Evolutionary conservation across 2,113 vertebrate species (phyloP).

Genomic region (Atractosteus spatula): DNA sequence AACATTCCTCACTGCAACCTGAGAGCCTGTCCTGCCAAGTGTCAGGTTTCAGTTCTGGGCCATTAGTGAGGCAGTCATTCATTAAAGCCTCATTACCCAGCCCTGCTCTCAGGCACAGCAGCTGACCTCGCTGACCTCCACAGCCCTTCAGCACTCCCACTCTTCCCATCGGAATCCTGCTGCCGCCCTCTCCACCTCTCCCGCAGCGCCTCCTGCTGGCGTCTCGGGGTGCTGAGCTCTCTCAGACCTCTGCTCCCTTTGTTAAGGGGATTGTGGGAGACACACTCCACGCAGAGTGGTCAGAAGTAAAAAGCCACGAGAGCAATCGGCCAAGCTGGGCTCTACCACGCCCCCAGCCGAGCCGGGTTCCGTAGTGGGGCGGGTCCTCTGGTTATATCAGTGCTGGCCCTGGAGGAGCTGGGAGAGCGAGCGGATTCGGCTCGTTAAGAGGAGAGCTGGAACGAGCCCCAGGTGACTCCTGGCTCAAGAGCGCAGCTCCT

Average conservation of each 20-base stretch:
- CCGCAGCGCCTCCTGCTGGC: neutral
- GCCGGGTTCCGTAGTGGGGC: too few species aligned
- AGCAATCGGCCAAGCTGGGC: too few species aligned
- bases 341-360: too few species aligned
- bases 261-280: neutral
- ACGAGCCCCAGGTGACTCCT: too few species aligned
- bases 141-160: constrained; percentile 32
- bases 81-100: constrained; percentile 52
- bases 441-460: neutral
- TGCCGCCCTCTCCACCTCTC: constrained; percentile 17
- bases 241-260: too few species aligned
- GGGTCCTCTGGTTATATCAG: too few species aligned
- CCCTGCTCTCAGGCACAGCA: constrained; percentile 26
- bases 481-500: too few species aligned
- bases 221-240: too few species aligned
- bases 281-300: neutral
- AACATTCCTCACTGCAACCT: constrained; percentile 68
- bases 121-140: constrained; percentile 36
- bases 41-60: constrained; percentile 68
- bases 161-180: constrained; percentile 1
- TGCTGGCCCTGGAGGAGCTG: too few species aligned
- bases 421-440: neutral
- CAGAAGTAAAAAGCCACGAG: too few species aligned
- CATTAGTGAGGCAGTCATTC: constrained; percentile 63
- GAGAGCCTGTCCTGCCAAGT: constrained; percentile 46